Percentiles rank a stretch among this genome's conserved stretches.
Conservation (phyloP, 1,140 invertebrate genomes). For the Oryctes rhinoceros region DNA sequence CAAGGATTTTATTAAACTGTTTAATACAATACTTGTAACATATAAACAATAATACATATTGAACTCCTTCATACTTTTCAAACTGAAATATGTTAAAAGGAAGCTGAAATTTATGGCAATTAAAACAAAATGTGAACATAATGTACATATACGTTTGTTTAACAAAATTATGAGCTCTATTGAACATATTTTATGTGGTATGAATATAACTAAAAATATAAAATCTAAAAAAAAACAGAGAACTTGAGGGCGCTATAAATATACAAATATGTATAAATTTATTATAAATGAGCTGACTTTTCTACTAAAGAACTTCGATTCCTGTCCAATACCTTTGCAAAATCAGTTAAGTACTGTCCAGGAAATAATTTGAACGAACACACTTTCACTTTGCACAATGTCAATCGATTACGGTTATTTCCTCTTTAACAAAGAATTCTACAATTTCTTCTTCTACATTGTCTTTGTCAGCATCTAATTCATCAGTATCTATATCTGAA, state of each 20-base stretch:
- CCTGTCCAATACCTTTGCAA: slow-evolving; percentile 15
- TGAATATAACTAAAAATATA: slow-evolving; percentile 25
- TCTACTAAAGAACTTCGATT: slow-evolving; percentile 10
- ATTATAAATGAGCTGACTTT: slow-evolving; percentile 30
- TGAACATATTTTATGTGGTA: not conserved
- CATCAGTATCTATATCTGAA: slow-evolving; percentile 92
- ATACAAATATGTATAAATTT: slow-evolving; percentile 35
- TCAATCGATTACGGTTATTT: slow-evolving; percentile 68
- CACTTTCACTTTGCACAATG: slow-evolving; percentile 20
- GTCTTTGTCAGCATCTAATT: slow-evolving; percentile 82
- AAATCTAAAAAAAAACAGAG: slow-evolving; percentile 24
- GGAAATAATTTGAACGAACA: slow-evolving; percentile 30
- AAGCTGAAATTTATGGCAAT: not conserved
- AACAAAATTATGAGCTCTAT: not conserved
- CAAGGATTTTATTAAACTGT: not conserved
- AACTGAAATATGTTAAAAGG: not conserved
- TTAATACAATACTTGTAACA: not conserved
- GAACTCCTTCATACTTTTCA: not conserved
- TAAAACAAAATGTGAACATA: not conserved
- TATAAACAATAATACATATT: not conserved
- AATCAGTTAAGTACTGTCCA: slow-evolving; percentile 16
- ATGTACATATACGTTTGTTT: not conserved
- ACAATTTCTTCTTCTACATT: slow-evolving; percentile 95
- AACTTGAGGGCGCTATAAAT: slow-evolving; percentile 6
- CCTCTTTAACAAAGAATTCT: slow-evolving; percentile 98